Evolutionary conservation across 2,888 invertebrate species (phyloP), one percentile per base, ranked within the genome.

Genomic region (Lissocephala sabroskyi): DNA sequence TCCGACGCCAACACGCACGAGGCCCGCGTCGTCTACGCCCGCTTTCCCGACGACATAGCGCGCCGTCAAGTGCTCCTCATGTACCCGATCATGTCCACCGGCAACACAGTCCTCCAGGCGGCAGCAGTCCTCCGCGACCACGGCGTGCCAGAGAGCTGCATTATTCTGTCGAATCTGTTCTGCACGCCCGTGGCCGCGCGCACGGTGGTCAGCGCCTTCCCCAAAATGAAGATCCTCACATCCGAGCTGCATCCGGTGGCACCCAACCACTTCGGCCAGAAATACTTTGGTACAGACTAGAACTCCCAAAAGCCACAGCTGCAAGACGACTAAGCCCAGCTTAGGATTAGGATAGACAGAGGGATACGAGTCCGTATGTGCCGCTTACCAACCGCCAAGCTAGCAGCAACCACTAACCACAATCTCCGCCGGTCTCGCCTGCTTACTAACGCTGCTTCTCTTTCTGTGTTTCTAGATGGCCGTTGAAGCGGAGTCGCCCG

Each of bases 11-110:
- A 98, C 76, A 97, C 97, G 0, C 97, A 98, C 74, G 97, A 96
- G 82, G 98, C 98, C 0, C 91, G 92, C 80, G 97, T 99, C 1
- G 96, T 98, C 2, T 99, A 99, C 83, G 95, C 98, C 3, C 93
- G 98, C 82, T 96, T 99, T 82, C 98, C 98, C 0, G 96, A 97
- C 60, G 98, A 98, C 82, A 96, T 99, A 59, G 88, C 93, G 0
- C 88, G 91, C 44, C 87, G 98, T 66, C 91, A 91, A 78, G 96
- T 98, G 32, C 87, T 99, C 36, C 88, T 99, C 2, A 97, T 99
- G 95, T 99, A 99, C 85, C 98, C 98, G 7, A 98, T 98, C 49
- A 97, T 99, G 96, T 96, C 97, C 56, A 97, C 97, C 0, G 98
- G 99, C 1, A 98, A 97, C 82, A 98, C 98, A 37, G 97, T 98